phyloP scores from a whole-genome alignment of 2,888 invertebrate genomes.

The Alcis repandata region DNA sequence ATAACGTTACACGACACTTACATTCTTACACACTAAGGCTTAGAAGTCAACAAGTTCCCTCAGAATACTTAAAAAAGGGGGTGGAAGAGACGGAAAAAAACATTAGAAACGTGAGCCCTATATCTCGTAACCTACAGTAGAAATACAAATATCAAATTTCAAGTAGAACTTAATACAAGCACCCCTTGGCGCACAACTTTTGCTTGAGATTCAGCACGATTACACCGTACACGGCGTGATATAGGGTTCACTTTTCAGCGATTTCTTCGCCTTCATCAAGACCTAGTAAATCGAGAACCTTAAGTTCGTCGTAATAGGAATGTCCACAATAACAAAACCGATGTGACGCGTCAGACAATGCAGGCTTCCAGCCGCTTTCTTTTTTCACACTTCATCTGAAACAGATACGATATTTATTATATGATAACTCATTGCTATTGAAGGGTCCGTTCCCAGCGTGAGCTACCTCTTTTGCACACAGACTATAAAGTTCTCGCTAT shows the following conservation, averaged over 20 bases:
- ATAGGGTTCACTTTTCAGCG: conserved; percentile 1
- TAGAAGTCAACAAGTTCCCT: too few species aligned
- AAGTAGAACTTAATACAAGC: not conserved
- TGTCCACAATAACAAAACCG: conserved; percentile 1
- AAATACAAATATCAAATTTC: not conserved
- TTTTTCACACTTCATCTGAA: not conserved
- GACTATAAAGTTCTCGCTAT: too few species aligned
- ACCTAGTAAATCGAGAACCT: not conserved
- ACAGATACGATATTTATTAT: not conserved
- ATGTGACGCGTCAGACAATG: not conserved
- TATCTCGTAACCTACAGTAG: too few species aligned
- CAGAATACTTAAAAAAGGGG: too few species aligned
- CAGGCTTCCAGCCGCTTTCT: not conserved
- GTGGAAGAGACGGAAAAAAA: too few species aligned
- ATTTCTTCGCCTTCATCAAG: not conserved
- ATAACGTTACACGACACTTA: too few species aligned
- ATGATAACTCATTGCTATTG: not conserved
- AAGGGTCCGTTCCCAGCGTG: not conserved
- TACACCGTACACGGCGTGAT: not conserved
- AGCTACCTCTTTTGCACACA: too few species aligned
- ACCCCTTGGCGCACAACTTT: too few species aligned
- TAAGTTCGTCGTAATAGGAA: not conserved
- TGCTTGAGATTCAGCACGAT: not conserved
- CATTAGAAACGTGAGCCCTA: too few species aligned
- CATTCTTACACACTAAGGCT: too few species aligned